Base-by-base conservation (phyloP, 2,113 vertebrate species). In the Opisthocomus hoazin region DNA sequence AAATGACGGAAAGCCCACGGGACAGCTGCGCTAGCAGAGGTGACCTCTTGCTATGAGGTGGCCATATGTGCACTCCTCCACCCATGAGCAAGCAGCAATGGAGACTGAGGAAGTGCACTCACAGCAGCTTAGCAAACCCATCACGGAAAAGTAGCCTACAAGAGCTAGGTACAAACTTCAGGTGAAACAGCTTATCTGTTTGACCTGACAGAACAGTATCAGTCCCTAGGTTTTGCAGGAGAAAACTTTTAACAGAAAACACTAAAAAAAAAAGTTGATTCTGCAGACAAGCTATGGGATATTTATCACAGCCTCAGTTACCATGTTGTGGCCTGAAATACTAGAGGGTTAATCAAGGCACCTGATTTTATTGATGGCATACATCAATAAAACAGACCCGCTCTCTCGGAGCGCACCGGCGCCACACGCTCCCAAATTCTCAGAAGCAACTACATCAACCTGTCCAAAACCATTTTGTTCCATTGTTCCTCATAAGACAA, bases 261-360 rank as follows among this genome's bases (percentile, higher is more conserved):
- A 29, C 21, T 1, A 2, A 24, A 11, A 2, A 20, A 50, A 12
- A n/a, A n/a, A n/a, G n/a, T n/a, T 1, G 3, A 27, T 3, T 9
- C 41, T 51, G 37, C 70, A 79, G 66, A n/a, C 2, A 24, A 26
- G 24, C 24, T 41, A 22, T 1, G 57, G 71, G 53, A 10, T 2
- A 3, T 8, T 9, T 13, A 19, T 14, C 53, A 17, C 11, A 54
- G 53, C 22, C 70, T 7, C 48, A 3, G 16, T 5, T 11, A 4
- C 29, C 39, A 16, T 23, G 26, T 3, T 24, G 22, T 5, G 19
- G 12, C 21, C 68, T 34, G 58, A 41, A 48, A 0, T 0, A 7
- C 20, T 4, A 7, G 23, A 60, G 43, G 15, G 20, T 23, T 10
- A 32, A 13, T 23, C 48, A 56, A 20, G 36, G 37, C 30, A 58